Conservation (phyloP, 1,140 invertebrate species). For the Aphaenogaster ashmeadi region DNA sequence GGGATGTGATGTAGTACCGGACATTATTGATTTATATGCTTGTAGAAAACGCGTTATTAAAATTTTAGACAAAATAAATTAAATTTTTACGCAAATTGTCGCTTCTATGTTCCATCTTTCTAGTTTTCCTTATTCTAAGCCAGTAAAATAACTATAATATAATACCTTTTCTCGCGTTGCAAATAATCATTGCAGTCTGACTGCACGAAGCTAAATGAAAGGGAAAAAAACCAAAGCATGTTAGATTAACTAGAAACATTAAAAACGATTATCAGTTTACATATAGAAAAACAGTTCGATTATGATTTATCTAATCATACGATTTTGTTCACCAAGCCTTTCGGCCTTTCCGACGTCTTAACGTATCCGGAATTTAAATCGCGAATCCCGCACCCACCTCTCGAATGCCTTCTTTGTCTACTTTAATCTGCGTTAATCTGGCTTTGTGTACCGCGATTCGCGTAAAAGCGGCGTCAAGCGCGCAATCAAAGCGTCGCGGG, state of each 20-base stretch:
- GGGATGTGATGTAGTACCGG: background rate
- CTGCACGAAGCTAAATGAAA: background rate
- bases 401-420: constrained; percentile 3
- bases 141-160: background rate
- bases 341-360: background rate
- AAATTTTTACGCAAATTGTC: background rate
- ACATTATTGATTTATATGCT: constrained; percentile 36
- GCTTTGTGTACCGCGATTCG: constrained; percentile 33
- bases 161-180: too few relatives aligned
- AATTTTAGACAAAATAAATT: constrained; percentile 1
- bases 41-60: constrained; percentile 6
- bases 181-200: background rate
- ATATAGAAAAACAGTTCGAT: background rate
- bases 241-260: background rate
- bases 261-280: background rate
- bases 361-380: constrained; percentile 24
- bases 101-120: background rate
- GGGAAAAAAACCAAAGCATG: background rate
- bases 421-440: constrained; percentile 39
- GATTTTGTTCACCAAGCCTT: background rate
- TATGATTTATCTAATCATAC: background rate
- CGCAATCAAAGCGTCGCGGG: constrained; percentile 45
- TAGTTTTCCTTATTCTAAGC: background rate
- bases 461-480: constrained; percentile 28
- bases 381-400: background rate